phyloP scores from a whole-genome alignment of 2,113 vertebrate genomes.

The Leuciscus idus region DNA sequence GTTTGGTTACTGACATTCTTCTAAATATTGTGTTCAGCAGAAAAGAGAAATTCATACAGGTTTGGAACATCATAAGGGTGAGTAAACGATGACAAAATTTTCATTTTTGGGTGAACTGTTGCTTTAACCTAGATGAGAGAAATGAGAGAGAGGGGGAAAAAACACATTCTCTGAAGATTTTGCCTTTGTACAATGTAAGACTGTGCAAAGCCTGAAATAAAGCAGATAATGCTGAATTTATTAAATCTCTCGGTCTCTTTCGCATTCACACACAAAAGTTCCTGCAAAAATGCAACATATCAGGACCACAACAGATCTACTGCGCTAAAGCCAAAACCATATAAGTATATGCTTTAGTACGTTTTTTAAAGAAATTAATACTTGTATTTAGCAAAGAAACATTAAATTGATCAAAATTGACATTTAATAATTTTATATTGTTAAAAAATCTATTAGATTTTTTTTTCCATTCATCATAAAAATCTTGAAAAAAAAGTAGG shows the following conservation, averaged over 20 bases:
- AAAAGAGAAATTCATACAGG: too few relatives aligned
- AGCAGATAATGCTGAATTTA: constrained; percentile 29
- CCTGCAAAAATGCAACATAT: background rate
- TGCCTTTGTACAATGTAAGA: constrained; percentile 51
- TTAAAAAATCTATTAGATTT: too few relatives aligned
- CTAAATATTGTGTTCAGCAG: too few relatives aligned
- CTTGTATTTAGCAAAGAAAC: background rate
- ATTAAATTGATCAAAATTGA: too few relatives aligned
- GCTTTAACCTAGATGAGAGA: background rate
- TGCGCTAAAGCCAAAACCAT: background rate
- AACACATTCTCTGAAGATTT: constrained; percentile 23
- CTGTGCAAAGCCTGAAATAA: constrained; percentile 52
- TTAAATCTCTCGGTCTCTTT: background rate
- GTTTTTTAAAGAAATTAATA: background rate
- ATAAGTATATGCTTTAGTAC: too few relatives aligned
- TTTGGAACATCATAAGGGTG: too few relatives aligned
- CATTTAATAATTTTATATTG: too few relatives aligned
- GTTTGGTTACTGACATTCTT: too few relatives aligned
- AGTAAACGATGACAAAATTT: too few relatives aligned
- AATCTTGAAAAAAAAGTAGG: background rate
- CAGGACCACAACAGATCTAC: background rate
- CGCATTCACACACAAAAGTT: background rate
- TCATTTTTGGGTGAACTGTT: too few relatives aligned
- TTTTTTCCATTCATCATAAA: background rate
- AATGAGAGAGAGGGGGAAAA: background rate